Percentiles rank a stretch among this genome's conserved stretches.
Evolutionary conservation across 2,113 vertebrate species (phyloP).

Genomic region (Epinephelus cyanopodus): DNA sequence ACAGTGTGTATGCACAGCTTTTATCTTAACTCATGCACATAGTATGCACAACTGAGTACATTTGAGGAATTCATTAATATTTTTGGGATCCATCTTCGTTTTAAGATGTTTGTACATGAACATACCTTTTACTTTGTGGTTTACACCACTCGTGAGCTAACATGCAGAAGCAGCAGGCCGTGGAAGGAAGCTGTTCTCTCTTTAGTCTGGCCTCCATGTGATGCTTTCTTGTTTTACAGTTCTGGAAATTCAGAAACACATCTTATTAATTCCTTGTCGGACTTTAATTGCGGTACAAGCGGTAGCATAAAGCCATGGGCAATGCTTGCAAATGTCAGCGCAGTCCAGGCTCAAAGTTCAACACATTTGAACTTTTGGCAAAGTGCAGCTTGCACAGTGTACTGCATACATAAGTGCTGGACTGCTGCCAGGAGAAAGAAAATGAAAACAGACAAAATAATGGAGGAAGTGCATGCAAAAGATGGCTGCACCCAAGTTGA

Average conservation of each 20-base stretch:
- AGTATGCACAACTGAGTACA: background rate
- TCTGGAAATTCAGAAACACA: background rate
- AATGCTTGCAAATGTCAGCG: conserved; percentile 7
- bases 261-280: background rate
- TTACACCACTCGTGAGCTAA: no score
- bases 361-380: conserved; percentile 1
- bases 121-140: background rate
- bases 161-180: no score
- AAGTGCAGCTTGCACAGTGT: background rate
- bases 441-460: background rate
- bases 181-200: background rate
- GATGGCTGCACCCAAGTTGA: background rate
- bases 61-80: background rate
- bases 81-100: background rate
- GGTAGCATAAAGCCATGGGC: background rate
- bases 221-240: background rate
- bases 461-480: background rate
- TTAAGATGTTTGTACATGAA: background rate
- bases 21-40: background rate
- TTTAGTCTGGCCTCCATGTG: background rate
- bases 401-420: background rate
- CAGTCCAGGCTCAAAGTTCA: conserved; percentile 8
- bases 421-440: background rate
- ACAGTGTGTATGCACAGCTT: background rate
- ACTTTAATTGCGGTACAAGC: background rate